Base-by-base conservation (phyloP, 2,888 invertebrate genomes). In the Ischnura elegans region DNA sequence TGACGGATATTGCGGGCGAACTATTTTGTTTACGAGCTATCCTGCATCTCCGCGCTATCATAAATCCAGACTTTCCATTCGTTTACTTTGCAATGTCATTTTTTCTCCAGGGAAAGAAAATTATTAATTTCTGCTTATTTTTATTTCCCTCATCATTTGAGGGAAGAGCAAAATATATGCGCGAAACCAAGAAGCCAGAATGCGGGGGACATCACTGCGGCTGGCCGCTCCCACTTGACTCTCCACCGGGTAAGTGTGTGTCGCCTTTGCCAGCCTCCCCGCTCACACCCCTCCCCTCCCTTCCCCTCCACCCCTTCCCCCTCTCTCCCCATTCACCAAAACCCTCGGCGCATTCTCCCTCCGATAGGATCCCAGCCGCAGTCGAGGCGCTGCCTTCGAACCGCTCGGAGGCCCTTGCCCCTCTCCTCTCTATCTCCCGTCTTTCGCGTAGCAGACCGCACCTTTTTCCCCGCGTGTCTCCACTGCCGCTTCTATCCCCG, bases 311-410 rank as follows among this genome's bases (percentile, higher is more conserved):
- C 87, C 55, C 47, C 36, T n/a, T 21, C 36, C 42, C 87, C 42
- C 43, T 43, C n/a, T n/a, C 21, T 19, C n/a, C n/a, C 61, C n/a
- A 61, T 51, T 51, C 51, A 51, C 13, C 51, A 51, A 51, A 3
- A 51, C 61, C 0, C 61, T 2, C 43, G 25, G 45, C 43, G 61
- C 43, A 55, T 55, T 61, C 61, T 13, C 61, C 61, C 43, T 55
- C 61, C 42, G n/a, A 43, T n/a, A 36, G 61, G 51, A 51, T 19
- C 90, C 90, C 43, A 66, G 10, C 90, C 90, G 90, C 90, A 90
- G 90, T 90, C 90, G 90, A 90, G 61, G 90, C 90, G 36, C 61
- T 90, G 90, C 61, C 90, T 90, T 90, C 90, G 90, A 90, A 66
- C 42, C 42, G 55, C 4, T 42, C 51, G 42, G 42, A 86, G 36